A percentile compares a stretch with the other conserved stretches of the same genome.
Evolutionary conservation across 2,888 invertebrate species (phyloP).

Genomic region (Drosophila differens): DNA sequence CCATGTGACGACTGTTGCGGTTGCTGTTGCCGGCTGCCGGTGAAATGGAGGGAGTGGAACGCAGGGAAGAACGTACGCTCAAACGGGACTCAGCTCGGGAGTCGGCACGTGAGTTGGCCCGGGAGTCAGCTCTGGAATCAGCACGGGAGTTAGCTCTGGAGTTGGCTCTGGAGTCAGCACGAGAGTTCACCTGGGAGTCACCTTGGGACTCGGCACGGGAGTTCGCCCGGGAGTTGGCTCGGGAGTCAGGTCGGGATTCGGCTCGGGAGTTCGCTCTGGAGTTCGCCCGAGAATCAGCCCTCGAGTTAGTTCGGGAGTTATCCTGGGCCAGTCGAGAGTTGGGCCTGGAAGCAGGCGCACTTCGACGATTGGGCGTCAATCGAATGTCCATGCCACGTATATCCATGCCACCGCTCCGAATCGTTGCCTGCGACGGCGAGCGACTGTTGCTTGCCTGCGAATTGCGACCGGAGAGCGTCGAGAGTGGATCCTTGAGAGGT

Average conservation of each 20-base stretch:
- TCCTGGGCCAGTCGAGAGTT: constrained; percentile 74
- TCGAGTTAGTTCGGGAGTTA: constrained; percentile 37
- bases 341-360: constrained; percentile 65
- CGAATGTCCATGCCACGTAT: constrained; percentile 44
- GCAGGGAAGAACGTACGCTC: constrained; percentile 72
- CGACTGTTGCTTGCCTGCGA: constrained; percentile 73
- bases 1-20: constrained; percentile 60
- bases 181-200: constrained; percentile 44
- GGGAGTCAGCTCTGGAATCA: constrained; percentile 60
- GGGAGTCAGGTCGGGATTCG: constrained; percentile 18
- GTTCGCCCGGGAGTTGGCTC: constrained; percentile 22
- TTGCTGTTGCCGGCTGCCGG: constrained; percentile 45
- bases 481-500: constrained; percentile 73
- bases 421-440: constrained; percentile 70
- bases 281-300: background rate
- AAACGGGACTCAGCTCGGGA: constrained; percentile 73
- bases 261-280: background rate
- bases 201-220: constrained; percentile 26
- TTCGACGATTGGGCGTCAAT: constrained; percentile 66
- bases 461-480: constrained; percentile 65
- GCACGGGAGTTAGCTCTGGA: constrained; percentile 30
- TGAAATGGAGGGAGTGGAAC: constrained; percentile 72
- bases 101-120: constrained; percentile 67
- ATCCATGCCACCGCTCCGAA: constrained; percentile 46
- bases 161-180: constrained; percentile 56